phyloP scores from a whole-genome alignment of 2,888 invertebrate species.

The Dyspetes luteomarginatus region DNA sequence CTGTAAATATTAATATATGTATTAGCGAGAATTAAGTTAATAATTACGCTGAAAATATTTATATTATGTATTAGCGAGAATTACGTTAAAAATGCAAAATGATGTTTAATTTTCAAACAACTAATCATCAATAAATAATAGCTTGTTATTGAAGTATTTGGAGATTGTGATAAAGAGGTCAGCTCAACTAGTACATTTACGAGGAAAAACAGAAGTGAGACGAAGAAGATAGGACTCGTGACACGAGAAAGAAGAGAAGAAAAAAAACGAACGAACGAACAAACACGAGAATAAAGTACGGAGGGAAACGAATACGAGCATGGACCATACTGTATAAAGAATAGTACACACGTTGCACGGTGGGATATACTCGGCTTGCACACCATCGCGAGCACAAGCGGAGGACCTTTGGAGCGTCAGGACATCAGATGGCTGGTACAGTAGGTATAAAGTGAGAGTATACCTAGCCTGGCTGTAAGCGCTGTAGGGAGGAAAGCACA shows the following conservation, averaged over 20 bases:
- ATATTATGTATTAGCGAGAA: no score
- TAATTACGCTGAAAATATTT: no score
- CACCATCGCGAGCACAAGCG: constrained; percentile 1
- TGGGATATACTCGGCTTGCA: constrained; percentile 11
- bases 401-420: constrained; percentile 40
- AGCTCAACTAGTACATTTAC: no score
- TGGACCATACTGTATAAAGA: no score
- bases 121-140: neutral
- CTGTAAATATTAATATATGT: no score
- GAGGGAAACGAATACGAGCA: constrained; percentile 16
- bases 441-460: constrained; percentile 41
- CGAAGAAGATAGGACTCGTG: no score
- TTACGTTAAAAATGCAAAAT: no score
- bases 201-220: constrained; percentile 7
- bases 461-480: constrained; percentile 55
- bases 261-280: neutral
- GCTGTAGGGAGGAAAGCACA: constrained; percentile 51
- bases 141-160: neutral
- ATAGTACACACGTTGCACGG: constrained; percentile 1
- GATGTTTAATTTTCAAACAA: neutral
- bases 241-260: neutral
- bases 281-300: constrained; percentile 14
- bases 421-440: constrained; percentile 48
- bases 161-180: neutral
- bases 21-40: no score